phyloP scores from a whole-genome alignment of 1,140 invertebrate species.

The Eulimnadia texana region DNA sequence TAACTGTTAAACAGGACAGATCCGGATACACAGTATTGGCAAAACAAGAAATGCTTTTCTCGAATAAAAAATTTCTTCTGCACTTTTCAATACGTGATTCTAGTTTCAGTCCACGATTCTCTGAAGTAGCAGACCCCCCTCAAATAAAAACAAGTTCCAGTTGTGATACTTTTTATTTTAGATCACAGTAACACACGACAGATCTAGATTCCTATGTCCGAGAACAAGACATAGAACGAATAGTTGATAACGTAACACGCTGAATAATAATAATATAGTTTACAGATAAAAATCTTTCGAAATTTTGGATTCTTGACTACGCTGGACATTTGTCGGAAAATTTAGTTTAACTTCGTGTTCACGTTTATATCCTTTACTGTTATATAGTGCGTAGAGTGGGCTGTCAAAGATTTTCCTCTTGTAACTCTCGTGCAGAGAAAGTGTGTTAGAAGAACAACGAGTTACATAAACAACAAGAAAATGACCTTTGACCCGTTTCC shows the following conservation, averaged over 20 bases:
- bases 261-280: not conserved
- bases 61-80: not conserved
- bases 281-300: too few relatives aligned
- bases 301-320: not conserved
- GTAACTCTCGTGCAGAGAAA: not conserved
- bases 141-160: too few relatives aligned
- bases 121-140: too few relatives aligned
- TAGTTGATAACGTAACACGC: not conserved
- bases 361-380: not conserved
- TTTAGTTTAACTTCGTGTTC: not conserved
- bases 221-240: too few relatives aligned
- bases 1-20: not conserved
- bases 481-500: not conserved
- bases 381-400: not conserved
- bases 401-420: not conserved
- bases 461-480: not conserved
- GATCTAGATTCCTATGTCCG: not conserved
- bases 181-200: not conserved
- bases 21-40: not conserved
- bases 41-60: not conserved
- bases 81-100: not conserved
- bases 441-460: not conserved
- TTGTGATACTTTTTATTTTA: not conserved
- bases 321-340: not conserved
- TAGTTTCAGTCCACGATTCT: too few relatives aligned